Base-by-base conservation (phyloP, 2,113 vertebrate genomes). In the Lutjanus erythropterus region DNA sequence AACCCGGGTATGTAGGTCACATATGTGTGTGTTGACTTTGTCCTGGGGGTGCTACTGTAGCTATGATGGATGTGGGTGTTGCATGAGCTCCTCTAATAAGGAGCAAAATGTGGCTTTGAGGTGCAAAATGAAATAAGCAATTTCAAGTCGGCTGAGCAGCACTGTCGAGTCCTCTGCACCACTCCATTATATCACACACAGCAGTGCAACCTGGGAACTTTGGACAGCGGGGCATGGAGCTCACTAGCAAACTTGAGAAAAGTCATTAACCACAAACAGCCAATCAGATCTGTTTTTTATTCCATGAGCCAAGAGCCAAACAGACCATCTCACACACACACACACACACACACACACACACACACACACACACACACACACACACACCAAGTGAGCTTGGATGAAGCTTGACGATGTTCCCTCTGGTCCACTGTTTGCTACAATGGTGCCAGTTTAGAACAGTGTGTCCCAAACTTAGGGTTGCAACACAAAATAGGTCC, bases 1-100 rank as follows among this genome's bases (percentile, higher is more conserved):
- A 77, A 25, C 59, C 46, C 52, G 3, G 50, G 69, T 27, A 78
- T 81, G 66, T 79, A 59, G 78, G 78, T 79, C 86, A 75, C 78
- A 47, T 75, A 41, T 58, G 37, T 56, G 60, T 67, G 53, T 50
- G 16, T 9, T 60, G 78, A 35, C 37, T 65, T 53, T 58, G 6
- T 23, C 78, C 29, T 31, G 11, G 73, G 55, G 78, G 58, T 7
- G 1, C 33, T 50, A 15, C 49, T 44, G n/a, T 15, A 59, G 18
- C 56, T 14, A 1, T 64, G 70, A 81, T 74, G 58, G 78, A 86
- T 74, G 74, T 64, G 50, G 19, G 47, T 31, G 75, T 39, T 72
- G 61, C 74, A 52, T 52, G 19, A 69, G 27, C 56, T 85, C 23
- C 58, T 81, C 59, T 75, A 79, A 79, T 78, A 72, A 64, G 55